phyloP scores from a whole-genome alignment of 2,113 vertebrate genomes.

The Coreoperca whiteheadi region DNA sequence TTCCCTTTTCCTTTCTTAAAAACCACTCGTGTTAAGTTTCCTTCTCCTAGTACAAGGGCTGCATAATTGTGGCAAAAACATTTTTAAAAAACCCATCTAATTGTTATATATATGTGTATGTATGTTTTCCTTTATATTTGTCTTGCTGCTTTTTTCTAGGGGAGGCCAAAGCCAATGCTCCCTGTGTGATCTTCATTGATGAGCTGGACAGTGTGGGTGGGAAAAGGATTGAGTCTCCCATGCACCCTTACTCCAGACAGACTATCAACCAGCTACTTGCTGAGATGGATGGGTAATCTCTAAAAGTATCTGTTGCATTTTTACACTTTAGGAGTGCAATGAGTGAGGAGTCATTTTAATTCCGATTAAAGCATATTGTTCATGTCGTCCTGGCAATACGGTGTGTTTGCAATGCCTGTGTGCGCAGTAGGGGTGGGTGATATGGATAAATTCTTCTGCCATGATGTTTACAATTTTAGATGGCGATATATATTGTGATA shows the following conservation, averaged over 20 bases:
- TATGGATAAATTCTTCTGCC: background rate
- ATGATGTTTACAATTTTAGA: background rate
- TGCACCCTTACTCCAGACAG: conserved; percentile 99
- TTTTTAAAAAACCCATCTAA: too few relatives aligned
- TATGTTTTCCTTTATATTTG: background rate
- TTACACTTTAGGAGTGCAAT: background rate
- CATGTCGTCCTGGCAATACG: too few relatives aligned
- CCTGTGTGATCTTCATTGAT: conserved; percentile 98
- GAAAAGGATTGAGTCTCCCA: conserved; percentile 97
- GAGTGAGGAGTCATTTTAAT: background rate
- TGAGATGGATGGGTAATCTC: conserved; percentile 96
- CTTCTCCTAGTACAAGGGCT: background rate
- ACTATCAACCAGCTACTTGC: conserved; percentile 99
- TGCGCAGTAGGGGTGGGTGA: background rate
- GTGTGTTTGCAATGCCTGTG: background rate
- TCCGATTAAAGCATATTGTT: background rate
- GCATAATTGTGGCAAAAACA: background rate
- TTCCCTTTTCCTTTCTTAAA: background rate
- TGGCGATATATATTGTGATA: background rate
- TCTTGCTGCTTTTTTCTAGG: conserved; percentile 75
- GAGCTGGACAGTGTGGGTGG: conserved; percentile 98
- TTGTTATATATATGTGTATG: background rate
- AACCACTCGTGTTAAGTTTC: background rate
- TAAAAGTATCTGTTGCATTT: background rate
- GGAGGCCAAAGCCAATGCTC: conserved; percentile 96